Evolutionary conservation across 1,140 invertebrate genomes (phyloP).

Genomic region (Latrodectus geometricus): DNA sequence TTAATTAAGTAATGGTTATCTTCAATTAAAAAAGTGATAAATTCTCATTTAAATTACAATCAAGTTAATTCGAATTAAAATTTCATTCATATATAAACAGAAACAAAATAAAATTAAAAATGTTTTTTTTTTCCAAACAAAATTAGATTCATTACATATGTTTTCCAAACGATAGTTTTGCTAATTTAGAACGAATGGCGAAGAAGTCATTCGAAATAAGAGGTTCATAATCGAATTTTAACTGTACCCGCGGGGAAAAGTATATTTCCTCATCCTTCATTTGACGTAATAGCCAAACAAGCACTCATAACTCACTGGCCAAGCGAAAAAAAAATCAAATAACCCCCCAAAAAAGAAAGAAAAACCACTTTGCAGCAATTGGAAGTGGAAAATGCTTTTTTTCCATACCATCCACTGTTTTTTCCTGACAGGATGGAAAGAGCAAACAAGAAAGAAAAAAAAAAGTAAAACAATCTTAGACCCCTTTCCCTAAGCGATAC

Average conservation of each 20-base stretch:
- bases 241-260: conserved; percentile 5
- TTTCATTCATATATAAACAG: too few species aligned
- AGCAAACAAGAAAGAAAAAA: not conserved
- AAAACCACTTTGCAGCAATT: conserved; percentile 53
- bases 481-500: conserved; percentile 26
- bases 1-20: too few species aligned
- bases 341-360: conserved; percentile 5
- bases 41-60: too few species aligned
- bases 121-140: too few species aligned
- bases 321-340: conserved; percentile 10
- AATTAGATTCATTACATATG: too few species aligned
- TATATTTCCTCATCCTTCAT: conserved; percentile 12
- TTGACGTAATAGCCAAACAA: conserved; percentile 26
- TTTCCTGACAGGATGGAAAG: not conserved
- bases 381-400: conserved; percentile 48
- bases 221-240: conserved; percentile 15
- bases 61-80: too few species aligned
- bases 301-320: not conserved
- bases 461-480: not conserved
- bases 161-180: too few species aligned
- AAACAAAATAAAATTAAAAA: too few species aligned
- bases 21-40: too few species aligned
- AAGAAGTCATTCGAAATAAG: too few species aligned
- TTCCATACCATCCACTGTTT: not conserved
- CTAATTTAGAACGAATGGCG: too few species aligned